These are phyloP conservation scores for Aphodius granarius DNA, from an alignment of 2,888 invertebrate species.

Conservation along the genomic window DNA sequence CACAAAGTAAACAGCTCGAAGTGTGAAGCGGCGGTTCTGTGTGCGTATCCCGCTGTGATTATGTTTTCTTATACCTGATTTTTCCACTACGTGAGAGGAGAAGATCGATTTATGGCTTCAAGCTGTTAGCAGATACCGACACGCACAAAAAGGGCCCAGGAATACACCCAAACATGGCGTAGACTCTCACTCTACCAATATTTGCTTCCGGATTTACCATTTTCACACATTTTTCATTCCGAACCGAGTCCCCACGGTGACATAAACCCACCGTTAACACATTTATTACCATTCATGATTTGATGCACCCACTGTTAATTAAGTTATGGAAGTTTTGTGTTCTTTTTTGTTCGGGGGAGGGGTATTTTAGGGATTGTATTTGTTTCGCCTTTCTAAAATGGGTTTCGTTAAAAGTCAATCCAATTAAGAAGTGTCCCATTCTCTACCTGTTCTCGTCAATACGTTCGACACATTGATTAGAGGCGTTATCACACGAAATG, in stretches of 20 bases:
- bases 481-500: background rate
- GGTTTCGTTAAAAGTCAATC: background rate
- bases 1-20: slow-evolving; percentile 23
- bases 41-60: slow-evolving; percentile 34
- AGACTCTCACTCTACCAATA: background rate
- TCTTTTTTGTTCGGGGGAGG: background rate
- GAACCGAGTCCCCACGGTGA: background rate
- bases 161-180: background rate
- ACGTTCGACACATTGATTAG: background rate
- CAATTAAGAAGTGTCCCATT: background rate
- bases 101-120: slow-evolving; percentile 24
- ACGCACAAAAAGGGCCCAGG: background rate
- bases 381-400: background rate
- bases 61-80: slow-evolving; percentile 39
- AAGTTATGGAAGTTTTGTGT: background rate
- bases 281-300: background rate
- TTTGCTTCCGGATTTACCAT: background rate
- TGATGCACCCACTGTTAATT: background rate
- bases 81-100: slow-evolving; percentile 28
- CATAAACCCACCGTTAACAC: background rate
- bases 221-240: background rate
- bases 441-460: background rate
- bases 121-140: background rate
- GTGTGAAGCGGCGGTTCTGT: slow-evolving; percentile 10
- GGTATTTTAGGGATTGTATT: background rate